A percentile compares a stretch with the other conserved stretches of the same genome.
Evolutionary conservation across 2,113 vertebrate species (phyloP).

Genomic region (Hirundichthys speculiger): DNA sequence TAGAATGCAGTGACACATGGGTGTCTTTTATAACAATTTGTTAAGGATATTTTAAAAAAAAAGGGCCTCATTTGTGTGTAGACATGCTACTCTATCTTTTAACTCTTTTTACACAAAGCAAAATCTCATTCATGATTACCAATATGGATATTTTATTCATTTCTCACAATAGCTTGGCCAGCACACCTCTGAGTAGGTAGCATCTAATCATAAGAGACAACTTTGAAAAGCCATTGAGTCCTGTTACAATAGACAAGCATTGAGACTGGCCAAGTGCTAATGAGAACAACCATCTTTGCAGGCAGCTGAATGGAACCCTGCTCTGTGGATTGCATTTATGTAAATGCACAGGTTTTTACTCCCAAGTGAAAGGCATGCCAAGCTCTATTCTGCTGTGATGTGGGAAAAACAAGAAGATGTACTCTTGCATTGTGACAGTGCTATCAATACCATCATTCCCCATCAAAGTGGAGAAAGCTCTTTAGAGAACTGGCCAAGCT

Average conservation of each 20-base stretch:
- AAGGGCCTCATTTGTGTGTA: constrained; percentile 49
- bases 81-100: constrained; percentile 60
- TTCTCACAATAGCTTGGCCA: constrained; percentile 68
- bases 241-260: constrained; percentile 69
- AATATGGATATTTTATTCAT: constrained; percentile 70
- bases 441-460: constrained; percentile 84
- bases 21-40: constrained; percentile 32
- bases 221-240: constrained; percentile 81
- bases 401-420: constrained; percentile 75
- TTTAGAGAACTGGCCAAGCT: constrained; percentile 79
- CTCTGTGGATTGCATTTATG: constrained; percentile 80
- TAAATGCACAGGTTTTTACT: constrained; percentile 78
- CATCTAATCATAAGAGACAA: constrained; percentile 78
- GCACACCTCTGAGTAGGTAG: constrained; percentile 71
- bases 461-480: constrained; percentile 84
- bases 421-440: constrained; percentile 82
- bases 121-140: constrained; percentile 72
- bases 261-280: constrained; percentile 73
- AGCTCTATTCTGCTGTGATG: constrained; percentile 77
- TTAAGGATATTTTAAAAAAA: constrained; percentile 36
- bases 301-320: constrained; percentile 71
- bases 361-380: constrained; percentile 76
- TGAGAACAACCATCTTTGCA: constrained; percentile 78
- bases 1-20: neutral
- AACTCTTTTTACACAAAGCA: constrained; percentile 62